A percentile compares a stretch with the other conserved stretches of the same genome.
Conservation (phyloP, 2,888 invertebrate species). For the Dromius quadrimaculatus region DNA sequence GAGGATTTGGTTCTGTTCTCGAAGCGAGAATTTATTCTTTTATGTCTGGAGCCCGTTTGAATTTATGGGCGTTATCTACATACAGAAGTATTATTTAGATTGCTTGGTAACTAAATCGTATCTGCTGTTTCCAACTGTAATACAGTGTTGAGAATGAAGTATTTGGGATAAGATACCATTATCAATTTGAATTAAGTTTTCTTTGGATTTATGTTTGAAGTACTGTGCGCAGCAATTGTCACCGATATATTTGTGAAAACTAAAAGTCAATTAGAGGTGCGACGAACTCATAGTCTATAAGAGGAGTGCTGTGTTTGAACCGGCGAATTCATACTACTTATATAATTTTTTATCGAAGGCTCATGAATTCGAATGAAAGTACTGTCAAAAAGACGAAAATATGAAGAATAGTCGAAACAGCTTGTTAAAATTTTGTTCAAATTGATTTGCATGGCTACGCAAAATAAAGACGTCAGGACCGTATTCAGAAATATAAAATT, state of each 20-base stretch:
- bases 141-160: no score
- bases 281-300: no score
- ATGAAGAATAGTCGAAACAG: conserved; percentile 15
- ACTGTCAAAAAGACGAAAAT: conserved; percentile 2
- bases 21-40: conserved; percentile 20
- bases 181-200: no score
- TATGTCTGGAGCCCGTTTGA: conserved; percentile 4
- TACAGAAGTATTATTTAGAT: conserved; percentile 6
- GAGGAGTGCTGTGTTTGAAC: no score
- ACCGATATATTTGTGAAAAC: no score
- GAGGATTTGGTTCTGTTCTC: conserved; percentile 33
- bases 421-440: conserved; percentile 25
- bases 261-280: no score
- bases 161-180: no score
- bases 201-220: no score
- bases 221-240: no score
- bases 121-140: conserved; percentile 24
- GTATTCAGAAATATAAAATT: conserved; percentile 10
- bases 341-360: no score
- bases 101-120: conserved; percentile 12
- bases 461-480: conserved; percentile 6
- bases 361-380: not conserved
- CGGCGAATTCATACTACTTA: no score
- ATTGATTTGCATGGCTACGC: conserved; percentile 4
- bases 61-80: conserved; percentile 28